Evolutionary conservation across 2,888 invertebrate species (phyloP).

Genomic region (Xestobium rufovillosum): DNA sequence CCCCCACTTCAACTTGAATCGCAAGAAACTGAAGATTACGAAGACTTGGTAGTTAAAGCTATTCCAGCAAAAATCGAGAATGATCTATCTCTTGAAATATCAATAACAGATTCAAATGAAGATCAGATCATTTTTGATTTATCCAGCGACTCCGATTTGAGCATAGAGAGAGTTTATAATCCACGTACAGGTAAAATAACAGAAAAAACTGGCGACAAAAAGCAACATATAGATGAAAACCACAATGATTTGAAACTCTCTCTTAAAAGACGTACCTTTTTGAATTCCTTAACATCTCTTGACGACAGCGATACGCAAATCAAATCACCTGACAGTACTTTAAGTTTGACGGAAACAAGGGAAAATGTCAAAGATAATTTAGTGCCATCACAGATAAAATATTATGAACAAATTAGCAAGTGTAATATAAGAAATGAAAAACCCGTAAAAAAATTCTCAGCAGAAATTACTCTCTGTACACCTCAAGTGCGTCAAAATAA

Average conservation of each 20-base stretch:
- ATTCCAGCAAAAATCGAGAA: background rate
- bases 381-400: slow-evolving; percentile 1
- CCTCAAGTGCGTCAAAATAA: background rate
- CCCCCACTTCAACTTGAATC: too few relatives aligned
- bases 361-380: slow-evolving; percentile 2
- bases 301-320: background rate
- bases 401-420: slow-evolving; percentile 4
- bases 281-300: background rate
- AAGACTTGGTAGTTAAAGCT: background rate
- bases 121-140: slow-evolving; percentile 27
- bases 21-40: background rate
- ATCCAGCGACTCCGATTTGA: slow-evolving; percentile 41
- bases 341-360: background rate
- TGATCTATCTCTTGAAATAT: background rate
- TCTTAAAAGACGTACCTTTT: background rate
- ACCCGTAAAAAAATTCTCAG: background rate
- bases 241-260: background rate
- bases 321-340: background rate
- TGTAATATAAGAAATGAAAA: background rate
- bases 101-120: background rate
- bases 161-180: slow-evolving; percentile 38
- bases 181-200: slow-evolving; percentile 36
- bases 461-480: background rate
- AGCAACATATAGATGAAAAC: slow-evolving; percentile 13
- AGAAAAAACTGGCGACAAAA: slow-evolving; percentile 23